A percentile compares a stretch with the other conserved stretches of the same genome.
Evolutionary conservation across 2,113 vertebrate genomes (phyloP).

Genomic region (Isichthys henryi): DNA sequence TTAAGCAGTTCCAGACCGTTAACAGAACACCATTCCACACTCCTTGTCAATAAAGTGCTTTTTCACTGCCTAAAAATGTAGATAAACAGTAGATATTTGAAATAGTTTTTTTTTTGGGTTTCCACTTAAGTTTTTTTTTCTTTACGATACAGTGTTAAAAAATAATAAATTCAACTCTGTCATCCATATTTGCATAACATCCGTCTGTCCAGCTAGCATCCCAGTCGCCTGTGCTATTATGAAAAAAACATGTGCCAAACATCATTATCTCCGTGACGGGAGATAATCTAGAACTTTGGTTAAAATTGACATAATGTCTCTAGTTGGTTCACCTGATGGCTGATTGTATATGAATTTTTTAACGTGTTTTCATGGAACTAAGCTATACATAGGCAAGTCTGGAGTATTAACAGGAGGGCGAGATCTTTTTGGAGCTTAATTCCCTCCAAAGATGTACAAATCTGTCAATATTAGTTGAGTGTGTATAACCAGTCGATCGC

Average conservation of each 20-base stretch:
- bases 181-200: conserved; percentile 72
- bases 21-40: conserved; percentile 67
- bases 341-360: conserved; percentile 64
- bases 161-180: conserved; percentile 81
- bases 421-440: conserved; percentile 35
- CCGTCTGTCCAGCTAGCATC: conserved; percentile 63
- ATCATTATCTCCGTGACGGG: conserved; percentile 32
- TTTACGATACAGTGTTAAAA: conserved; percentile 84
- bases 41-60: conserved; percentile 76
- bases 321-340: conserved; percentile 49
- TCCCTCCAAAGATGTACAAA: conserved; percentile 62
- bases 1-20: conserved; percentile 61
- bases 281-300: conserved; percentile 43
- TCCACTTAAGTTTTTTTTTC: conserved; percentile 20
- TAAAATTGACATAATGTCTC: conserved; percentile 43
- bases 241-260: conserved; percentile 63
- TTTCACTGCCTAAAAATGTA: conserved; percentile 88
- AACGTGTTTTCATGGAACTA: conserved; percentile 53
- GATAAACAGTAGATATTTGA: conserved; percentile 77
- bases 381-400: conserved; percentile 40
- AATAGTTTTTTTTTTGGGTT: conserved; percentile 60
- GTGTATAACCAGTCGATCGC: conserved; percentile 66
- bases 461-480: conserved; percentile 45
- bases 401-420: conserved; percentile 35
- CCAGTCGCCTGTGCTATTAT: conserved; percentile 47